Evolutionary conservation across 2,797 vertebrate species (phyloP).

Genomic region (Ataeniobius toweri): DNA sequence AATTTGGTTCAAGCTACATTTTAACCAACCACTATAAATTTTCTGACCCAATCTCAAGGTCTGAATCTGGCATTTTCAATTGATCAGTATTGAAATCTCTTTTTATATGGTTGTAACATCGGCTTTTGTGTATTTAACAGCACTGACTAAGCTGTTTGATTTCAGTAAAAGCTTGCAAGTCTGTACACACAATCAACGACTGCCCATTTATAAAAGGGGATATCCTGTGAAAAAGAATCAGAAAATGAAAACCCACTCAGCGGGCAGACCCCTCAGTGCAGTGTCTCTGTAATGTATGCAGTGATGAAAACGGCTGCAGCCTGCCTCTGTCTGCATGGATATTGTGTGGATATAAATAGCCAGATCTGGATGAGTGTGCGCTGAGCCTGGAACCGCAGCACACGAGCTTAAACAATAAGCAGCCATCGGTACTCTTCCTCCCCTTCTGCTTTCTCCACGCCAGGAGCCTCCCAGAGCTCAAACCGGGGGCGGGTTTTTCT

Average conservation of each 20-base stretch:
- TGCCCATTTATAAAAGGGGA: slow-evolving; percentile 19
- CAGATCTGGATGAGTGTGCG: slow-evolving; percentile 51
- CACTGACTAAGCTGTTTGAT: not conserved
- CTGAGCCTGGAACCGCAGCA: slow-evolving; percentile 64
- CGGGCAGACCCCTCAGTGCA: slow-evolving; percentile 40
- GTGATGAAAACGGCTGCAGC: slow-evolving; percentile 63
- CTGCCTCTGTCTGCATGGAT: slow-evolving; percentile 64
- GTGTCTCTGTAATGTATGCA: slow-evolving; percentile 58
- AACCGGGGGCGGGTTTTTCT: slow-evolving; percentile 34
- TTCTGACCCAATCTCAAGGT: not conserved
- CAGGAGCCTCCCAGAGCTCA: slow-evolving; percentile 52
- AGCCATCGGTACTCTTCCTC: slow-evolving; percentile 64
- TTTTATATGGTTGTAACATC: not conserved
- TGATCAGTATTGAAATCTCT: not conserved
- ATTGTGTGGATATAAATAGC: slow-evolving; percentile 78
- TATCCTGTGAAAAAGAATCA: slow-evolving; percentile 36
- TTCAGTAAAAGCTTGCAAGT: not conserved
- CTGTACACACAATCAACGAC: not conserved
- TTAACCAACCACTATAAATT: not conserved
- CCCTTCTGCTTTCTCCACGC: slow-evolving; percentile 55
- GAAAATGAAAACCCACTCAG: slow-evolving; percentile 18
- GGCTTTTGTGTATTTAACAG: not conserved
- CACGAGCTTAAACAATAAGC: slow-evolving; percentile 75
- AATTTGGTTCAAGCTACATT: not conserved
- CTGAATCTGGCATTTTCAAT: not conserved